Base-by-base conservation (phyloP, 1,140 invertebrate genomes). In the Drosophila kepulauana region DNA sequence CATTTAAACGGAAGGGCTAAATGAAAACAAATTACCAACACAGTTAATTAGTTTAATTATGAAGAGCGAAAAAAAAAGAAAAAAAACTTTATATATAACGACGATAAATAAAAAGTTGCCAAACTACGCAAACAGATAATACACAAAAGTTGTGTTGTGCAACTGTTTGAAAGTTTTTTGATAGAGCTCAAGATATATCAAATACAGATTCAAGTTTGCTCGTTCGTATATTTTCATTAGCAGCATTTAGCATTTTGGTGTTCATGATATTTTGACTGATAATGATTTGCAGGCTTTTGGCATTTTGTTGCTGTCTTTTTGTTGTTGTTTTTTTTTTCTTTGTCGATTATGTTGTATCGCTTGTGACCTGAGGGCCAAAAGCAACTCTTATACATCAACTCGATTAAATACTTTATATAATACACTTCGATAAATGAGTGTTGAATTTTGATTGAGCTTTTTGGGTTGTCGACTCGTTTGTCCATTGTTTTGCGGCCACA, bases 31-130 rank as follows among this genome's bases (percentile, higher is more conserved):
- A 81, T 70, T 87, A 56, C 41, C 54, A 75, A 71, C 69, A 66
- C 75, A 57, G 68, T 65, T 82, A 86, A 88, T 86, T 86, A 88
- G 84, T 74, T 82, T 78, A 86, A 86, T 86, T 88, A 86, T 76
- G 52, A 71, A 49, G 43, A 35, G 16, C 54, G 15, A 15, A 63
- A n/a, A 2, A 1, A 54, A 62, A 45, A 15, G 28, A 38, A 64
- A 57, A 49, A 16, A 57, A 20, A 30, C 13, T 33, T 33, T 15
- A 52, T 15, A 20, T n/a, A 38, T 38, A 38, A 38, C 10, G 30
- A 33, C 30, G 4, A 35, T 5, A 49, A 48, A 35, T 28, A 49
- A 70, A 54, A 70, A 70, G 43, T 70, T 70, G 45, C 66, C 72
- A 63, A 74, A 74, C 49, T 35, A n/a, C 38, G 16, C 7, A 15